Conservation (phyloP, 2,888 invertebrate genomes). For the Ametastegia equiseti region DNA sequence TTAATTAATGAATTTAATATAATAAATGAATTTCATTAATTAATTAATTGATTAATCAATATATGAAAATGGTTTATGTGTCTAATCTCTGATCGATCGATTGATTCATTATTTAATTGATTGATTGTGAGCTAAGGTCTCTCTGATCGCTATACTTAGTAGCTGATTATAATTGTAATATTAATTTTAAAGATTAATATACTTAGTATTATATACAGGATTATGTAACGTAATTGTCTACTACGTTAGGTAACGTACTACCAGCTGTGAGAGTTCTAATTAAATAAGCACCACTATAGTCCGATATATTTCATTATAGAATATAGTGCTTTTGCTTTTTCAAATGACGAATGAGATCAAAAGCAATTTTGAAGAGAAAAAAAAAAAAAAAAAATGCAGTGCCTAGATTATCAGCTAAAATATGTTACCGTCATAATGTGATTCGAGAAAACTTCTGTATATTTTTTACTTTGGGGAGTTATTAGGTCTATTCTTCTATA, state of each 20-base stretch:
- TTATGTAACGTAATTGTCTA: constrained; percentile 60
- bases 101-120: too few species aligned
- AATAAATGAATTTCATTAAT: background rate
- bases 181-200: background rate
- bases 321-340: constrained; percentile 67
- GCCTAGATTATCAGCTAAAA: constrained; percentile 42
- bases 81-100: background rate
- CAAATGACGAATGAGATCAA: constrained; percentile 54
- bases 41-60: background rate
- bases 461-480: constrained; percentile 40
- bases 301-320: constrained; percentile 51
- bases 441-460: constrained; percentile 37
- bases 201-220: constrained; percentile 54
- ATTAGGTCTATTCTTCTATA: constrained; percentile 27
- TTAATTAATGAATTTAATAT: background rate
- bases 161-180: constrained; percentile 19
- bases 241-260: constrained; percentile 54
- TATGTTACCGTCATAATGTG: constrained; percentile 33
- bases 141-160: constrained; percentile 21
- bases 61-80: background rate
- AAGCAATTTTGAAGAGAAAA: constrained; percentile 18
- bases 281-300: constrained; percentile 52
- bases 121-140: constrained; percentile 37
- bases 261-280: constrained; percentile 35
- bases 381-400: constrained; percentile 28